Conservation (phyloP, 2,888 invertebrate genomes). For the Gastracanthus pulcherrimus region DNA sequence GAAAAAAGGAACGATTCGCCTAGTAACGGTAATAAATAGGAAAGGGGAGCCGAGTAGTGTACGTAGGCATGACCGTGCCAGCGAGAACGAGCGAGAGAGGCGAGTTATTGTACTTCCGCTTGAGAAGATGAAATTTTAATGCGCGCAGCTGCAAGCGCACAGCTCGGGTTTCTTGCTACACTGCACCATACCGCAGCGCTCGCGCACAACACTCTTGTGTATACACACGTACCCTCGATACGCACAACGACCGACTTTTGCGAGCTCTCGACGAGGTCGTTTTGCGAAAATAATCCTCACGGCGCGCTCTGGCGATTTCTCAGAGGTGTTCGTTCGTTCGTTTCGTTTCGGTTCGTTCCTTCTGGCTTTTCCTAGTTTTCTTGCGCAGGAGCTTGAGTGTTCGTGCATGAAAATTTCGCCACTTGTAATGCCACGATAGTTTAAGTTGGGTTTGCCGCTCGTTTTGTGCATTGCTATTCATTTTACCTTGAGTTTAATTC, state of each 20-base stretch:
- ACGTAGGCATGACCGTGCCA: neutral
- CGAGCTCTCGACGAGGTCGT: neutral
- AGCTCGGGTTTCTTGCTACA: conserved; percentile 10
- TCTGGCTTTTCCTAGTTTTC: neutral
- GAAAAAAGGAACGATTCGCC: conserved; percentile 7
- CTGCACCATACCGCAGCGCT: neutral
- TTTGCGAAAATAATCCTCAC: conserved; percentile 6
- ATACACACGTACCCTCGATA: neutral
- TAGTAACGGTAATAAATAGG: conserved; percentile 32
- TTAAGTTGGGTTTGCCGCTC: neutral
- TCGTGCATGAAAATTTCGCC: neutral
- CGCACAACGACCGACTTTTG: neutral
- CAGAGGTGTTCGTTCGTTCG: neutral
- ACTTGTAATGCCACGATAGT: neutral
- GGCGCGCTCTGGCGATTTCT: neutral
- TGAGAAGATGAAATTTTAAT: conserved; percentile 49
- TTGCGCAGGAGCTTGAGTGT: neutral
- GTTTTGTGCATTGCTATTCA: neutral
- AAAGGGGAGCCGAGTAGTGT: neutral
- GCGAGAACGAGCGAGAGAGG: neutral
- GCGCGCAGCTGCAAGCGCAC: conserved; percentile 35
- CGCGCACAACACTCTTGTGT: neutral
- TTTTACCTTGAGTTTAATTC: neutral
- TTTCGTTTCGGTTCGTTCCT: neutral
- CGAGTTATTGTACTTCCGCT: conserved; percentile 25